Evolutionary conservation across 92 coral and sea anemone genomes (phyloP).

Genomic region (Epizoanthus scotinus): DNA sequence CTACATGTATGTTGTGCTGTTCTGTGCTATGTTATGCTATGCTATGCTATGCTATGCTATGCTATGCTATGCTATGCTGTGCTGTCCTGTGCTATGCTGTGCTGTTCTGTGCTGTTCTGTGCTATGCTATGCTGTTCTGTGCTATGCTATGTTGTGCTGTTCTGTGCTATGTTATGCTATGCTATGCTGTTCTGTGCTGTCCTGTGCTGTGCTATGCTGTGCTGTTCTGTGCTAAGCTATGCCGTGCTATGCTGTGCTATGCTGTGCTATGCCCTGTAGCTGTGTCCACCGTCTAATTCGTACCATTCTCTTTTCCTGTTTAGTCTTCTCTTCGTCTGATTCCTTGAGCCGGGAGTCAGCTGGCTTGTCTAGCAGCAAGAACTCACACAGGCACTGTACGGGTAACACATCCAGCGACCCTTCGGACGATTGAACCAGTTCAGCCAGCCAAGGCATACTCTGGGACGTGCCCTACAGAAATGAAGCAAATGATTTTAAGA

Average conservation of each 20-base stretch:
- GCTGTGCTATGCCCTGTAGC: neutral
- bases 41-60: too few species aligned
- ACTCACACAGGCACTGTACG: slow-evolving; percentile 96
- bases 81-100: too few species aligned
- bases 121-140: too few species aligned
- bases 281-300: neutral
- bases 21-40: too few species aligned
- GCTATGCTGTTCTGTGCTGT: too few species aligned
- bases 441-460: slow-evolving; percentile 99
- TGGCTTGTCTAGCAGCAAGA: slow-evolving; percentile 83
- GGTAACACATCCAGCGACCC: slow-evolving; percentile 97
- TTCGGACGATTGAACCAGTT: slow-evolving; percentile 91
- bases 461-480: slow-evolving; percentile 84
- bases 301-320: slow-evolving; percentile 72
- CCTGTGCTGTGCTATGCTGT: too few species aligned
- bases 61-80: too few species aligned
- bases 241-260: neutral
- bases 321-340: slow-evolving; percentile 50
- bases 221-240: neutral
- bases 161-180: neutral
- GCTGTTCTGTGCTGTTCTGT: too few species aligned
- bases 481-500: neutral
- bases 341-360: slow-evolving; percentile 49
- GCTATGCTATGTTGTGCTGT: too few species aligned
- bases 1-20: too few species aligned